Conservation (phyloP, 2,113 vertebrate genomes). For the Hipposideros armiger region DNA sequence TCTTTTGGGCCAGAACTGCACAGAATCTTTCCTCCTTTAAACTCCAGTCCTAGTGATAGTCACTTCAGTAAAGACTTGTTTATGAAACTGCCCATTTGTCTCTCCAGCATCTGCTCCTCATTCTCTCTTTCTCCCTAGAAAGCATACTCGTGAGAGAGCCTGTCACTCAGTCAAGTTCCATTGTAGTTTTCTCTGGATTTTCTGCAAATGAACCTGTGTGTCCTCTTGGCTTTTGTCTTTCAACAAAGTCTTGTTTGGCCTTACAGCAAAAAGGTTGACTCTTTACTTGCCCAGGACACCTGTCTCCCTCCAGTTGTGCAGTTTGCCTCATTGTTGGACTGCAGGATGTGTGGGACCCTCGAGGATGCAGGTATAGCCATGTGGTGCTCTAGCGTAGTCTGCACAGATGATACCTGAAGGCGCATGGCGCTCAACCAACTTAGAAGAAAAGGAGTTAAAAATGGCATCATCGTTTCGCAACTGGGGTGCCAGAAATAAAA, state of each 20-base stretch:
- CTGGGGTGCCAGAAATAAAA: slow-evolving; percentile 57
- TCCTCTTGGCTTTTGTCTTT: background rate
- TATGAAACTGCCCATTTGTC: background rate
- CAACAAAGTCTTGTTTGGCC: background rate
- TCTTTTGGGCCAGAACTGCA: background rate
- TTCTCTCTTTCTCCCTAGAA: background rate
- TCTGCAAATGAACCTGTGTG: background rate
- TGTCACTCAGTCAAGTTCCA: too few relatives aligned
- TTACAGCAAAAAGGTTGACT: background rate
- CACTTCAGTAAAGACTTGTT: background rate
- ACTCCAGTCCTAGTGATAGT: background rate
- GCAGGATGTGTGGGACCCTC: background rate
- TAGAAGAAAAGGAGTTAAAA: slow-evolving; percentile 36
- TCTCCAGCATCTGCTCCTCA: background rate
- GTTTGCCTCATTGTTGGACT: background rate
- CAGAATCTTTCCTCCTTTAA: background rate
- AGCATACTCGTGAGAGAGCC: too few relatives aligned
- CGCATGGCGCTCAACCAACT: background rate
- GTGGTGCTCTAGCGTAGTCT: background rate
- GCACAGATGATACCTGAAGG: background rate
- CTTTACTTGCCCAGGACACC: background rate
- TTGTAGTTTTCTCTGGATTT: background rate
- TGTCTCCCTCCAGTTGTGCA: rapidly evolving
- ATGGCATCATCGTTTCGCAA: background rate
- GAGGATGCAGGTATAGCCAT: background rate